These are phyloP conservation scores for Leptocoma aspasia DNA, from an alignment of 2,113 vertebrate species.

Conservation along the genomic window DNA sequence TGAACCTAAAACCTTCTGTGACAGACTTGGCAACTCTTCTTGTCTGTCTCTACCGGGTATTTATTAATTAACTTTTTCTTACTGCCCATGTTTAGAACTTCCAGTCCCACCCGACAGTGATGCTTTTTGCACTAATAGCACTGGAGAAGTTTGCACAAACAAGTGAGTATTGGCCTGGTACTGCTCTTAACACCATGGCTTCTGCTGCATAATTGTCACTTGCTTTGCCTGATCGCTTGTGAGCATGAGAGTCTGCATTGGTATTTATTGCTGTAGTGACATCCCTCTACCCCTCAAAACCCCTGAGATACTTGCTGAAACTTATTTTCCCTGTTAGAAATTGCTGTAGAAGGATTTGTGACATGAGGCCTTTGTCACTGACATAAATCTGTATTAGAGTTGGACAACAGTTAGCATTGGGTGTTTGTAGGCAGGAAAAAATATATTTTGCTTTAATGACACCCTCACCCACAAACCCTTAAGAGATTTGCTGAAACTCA, in stretches of 20 bases:
- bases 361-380: background rate
- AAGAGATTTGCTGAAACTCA: background rate
- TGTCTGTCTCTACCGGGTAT: background rate
- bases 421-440: background rate
- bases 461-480: background rate
- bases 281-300: background rate
- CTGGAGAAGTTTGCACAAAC: slow-evolving; percentile 99
- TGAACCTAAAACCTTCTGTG: background rate
- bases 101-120: slow-evolving; percentile 94
- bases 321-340: background rate
- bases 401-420: background rate
- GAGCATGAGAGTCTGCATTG: background rate
- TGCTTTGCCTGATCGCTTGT: background rate
- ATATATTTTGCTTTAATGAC: background rate
- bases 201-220: background rate
- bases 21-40: background rate
- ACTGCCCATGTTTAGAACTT: slow-evolving; percentile 80
- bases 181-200: background rate
- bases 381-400: background rate
- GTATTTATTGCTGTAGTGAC: background rate
- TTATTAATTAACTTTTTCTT: background rate
- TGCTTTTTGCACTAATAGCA: slow-evolving; percentile 98
- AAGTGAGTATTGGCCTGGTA: slow-evolving; percentile 78
- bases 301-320: background rate
- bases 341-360: background rate